Evolutionary conservation across 1,140 invertebrate species (phyloP).

Genomic region (Diorhabda elongata): DNA sequence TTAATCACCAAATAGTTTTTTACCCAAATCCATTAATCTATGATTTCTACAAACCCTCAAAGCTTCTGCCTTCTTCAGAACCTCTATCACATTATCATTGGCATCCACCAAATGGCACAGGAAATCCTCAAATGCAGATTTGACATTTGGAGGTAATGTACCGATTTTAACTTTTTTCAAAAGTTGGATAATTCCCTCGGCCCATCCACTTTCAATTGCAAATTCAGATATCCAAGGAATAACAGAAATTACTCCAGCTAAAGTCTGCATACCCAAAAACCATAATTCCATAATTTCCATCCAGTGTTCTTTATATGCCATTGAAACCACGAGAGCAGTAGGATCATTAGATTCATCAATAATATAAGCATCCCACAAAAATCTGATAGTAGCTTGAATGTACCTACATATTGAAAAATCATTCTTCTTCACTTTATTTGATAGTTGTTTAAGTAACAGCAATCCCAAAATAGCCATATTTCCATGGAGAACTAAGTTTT

Average conservation of each 20-base stretch:
- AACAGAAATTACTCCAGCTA: slow-evolving; percentile 71
- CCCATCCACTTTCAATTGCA: slow-evolving; percentile 87
- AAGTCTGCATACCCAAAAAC: slow-evolving; percentile 91
- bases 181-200: slow-evolving; percentile 77
- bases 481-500: slow-evolving; percentile 79
- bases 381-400: slow-evolving; percentile 81
- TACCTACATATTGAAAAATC: slow-evolving; percentile 84
- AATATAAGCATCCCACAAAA: slow-evolving; percentile 88
- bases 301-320: slow-evolving; percentile 83
- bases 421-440: slow-evolving; percentile 75
- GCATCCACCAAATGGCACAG: slow-evolving; percentile 78
- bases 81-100: slow-evolving; percentile 67
- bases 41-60: slow-evolving; percentile 79
- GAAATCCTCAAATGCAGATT: slow-evolving; percentile 86
- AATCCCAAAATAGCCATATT: slow-evolving; percentile 80
- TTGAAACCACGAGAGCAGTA: slow-evolving; percentile 73
- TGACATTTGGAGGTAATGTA: slow-evolving; percentile 73
- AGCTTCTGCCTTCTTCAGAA: slow-evolving; percentile 78
- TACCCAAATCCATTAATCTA: slow-evolving; percentile 82
- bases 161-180: slow-evolving; percentile 77
- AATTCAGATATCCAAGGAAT: slow-evolving; percentile 89
- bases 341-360: slow-evolving; percentile 82
- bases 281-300: slow-evolving; percentile 84
- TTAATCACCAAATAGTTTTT: slow-evolving; percentile 79
- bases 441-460: slow-evolving; percentile 77